A percentile compares a stretch with the other conserved stretches of the same genome.
Evolutionary conservation across 2,113 vertebrate species (phyloP).

Genomic region (Halichoerus grypus): DNA sequence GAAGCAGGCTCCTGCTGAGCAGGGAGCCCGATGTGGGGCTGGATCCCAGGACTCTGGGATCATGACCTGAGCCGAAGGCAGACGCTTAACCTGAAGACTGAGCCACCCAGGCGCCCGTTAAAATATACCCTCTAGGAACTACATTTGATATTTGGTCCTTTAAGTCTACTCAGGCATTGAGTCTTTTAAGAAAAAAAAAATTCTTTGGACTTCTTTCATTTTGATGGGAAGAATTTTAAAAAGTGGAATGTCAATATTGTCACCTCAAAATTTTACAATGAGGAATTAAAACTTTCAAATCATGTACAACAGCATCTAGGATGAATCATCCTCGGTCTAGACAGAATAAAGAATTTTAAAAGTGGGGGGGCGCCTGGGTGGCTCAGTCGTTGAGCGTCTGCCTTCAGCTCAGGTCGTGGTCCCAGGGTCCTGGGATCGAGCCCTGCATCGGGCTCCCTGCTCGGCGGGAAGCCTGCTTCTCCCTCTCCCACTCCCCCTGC

Average conservation of each 20-base stretch:
- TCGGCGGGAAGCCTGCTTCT: too few relatives aligned
- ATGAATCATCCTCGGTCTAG: not conserved
- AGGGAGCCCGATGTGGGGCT: too few relatives aligned
- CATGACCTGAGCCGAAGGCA: too few relatives aligned
- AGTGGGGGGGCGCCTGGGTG: not conserved
- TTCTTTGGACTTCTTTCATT: not conserved
- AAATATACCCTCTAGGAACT: not conserved
- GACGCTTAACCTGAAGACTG: too few relatives aligned
- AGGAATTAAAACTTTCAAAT: not conserved
- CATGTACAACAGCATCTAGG: not conserved
- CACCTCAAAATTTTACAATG: not conserved
- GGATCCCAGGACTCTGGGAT: too few relatives aligned
- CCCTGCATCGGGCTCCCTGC: too few relatives aligned
- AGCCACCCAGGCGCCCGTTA: not conserved
- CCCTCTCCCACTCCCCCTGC: too few relatives aligned
- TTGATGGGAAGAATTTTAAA: slow-evolving; percentile 4
- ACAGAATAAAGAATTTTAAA: slow-evolving; percentile 12
- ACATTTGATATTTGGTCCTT: not conserved
- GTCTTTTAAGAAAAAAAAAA: not conserved
- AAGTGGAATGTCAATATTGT: not conserved
- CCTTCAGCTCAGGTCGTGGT: too few relatives aligned
- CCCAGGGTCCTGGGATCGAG: too few relatives aligned
- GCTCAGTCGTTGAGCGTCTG: too few relatives aligned
- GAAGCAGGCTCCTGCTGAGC: too few relatives aligned
- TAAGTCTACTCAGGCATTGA: not conserved